Base-by-base conservation (phyloP, 1,140 invertebrate genomes). In the Thrips palmi region DNA sequence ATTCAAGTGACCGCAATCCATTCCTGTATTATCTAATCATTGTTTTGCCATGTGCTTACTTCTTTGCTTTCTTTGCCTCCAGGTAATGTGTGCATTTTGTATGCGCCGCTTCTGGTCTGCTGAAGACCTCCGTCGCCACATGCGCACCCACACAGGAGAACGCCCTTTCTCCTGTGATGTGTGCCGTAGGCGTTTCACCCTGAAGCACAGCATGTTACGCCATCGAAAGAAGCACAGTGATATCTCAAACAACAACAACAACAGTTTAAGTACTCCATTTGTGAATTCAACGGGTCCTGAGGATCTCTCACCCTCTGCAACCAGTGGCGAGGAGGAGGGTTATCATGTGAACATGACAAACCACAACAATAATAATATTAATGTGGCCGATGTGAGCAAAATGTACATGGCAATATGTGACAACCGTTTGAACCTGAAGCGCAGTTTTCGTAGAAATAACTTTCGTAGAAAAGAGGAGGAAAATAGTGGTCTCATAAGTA, bases 171-270 rank as follows among this genome's bases (percentile, higher is more conserved):
- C 77, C 27, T 86, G 82, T 46, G 76, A 83, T 48, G 71, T 84
- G 8, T 91, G 86, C 51, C 57, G 71, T 8, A 60, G 83, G 3
- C 67, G 78, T 36, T 91, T 91, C 59, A 91, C 85, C 0, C 60
- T 91, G n/a, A 89, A 91, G 49, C 85, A 91, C 60, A 86, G 80
- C 53, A 89, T 91, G 85, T 67, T 91, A 35, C 68, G 86, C 2
- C 86, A 91, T 53, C 65, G 84, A 30, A 87, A 87, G 56, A 91
- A 87, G 52, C 82, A 87, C 49, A 59, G 59, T 3, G 58, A 62
- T 3, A 49, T 61, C 1, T 65, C 61, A 56, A 64, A 62, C 45
- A 49, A 68, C 59, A 45, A 68, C 44, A 56, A 65, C 61, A 62
- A 63, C 50, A 64, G 62, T 45, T 27, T 27, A 10, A 27, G n/a